These are phyloP conservation scores for Pogonus chalceus DNA, from an alignment of 1,140 invertebrate species.

Conservation along the genomic window DNA sequence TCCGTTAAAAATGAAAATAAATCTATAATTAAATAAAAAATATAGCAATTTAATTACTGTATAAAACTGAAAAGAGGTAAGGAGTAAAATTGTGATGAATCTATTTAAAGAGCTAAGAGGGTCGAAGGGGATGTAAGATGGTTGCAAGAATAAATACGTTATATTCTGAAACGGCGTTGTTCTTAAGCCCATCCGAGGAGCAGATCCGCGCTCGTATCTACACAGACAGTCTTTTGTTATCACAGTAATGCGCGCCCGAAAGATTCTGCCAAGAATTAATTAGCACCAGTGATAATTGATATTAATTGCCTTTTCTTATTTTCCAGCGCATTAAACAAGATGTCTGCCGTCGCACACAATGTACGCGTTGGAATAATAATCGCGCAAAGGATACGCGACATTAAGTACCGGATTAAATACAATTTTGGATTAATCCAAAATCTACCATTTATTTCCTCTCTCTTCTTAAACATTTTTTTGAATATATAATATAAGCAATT, in stretches of 20 bases:
- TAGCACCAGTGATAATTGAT: constrained; percentile 25
- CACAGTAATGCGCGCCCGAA: constrained; percentile 11
- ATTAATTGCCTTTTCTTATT: constrained; percentile 25
- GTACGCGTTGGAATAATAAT: constrained; percentile 8
- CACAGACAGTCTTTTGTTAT: constrained; percentile 13
- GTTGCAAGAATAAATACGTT: too few relatives aligned
- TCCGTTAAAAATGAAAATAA: too few relatives aligned
- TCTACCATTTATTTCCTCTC: too few relatives aligned
- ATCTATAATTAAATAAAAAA: too few relatives aligned
- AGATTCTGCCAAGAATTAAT: constrained; percentile 21
- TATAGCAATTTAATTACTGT: too few relatives aligned
- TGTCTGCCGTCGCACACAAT: constrained; percentile 12
- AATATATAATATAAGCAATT: too few relatives aligned
- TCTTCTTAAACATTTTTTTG: too few relatives aligned
- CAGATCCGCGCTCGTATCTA: constrained; percentile 1
- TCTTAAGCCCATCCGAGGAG: constrained; percentile 3
- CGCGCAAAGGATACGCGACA: background rate
- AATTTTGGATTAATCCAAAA: background rate
- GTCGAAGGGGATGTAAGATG: too few relatives aligned
- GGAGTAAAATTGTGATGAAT: too few relatives aligned
- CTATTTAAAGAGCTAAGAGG: too few relatives aligned
- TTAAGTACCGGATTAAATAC: background rate
- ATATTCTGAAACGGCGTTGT: too few relatives aligned
- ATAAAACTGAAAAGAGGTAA: too few relatives aligned
- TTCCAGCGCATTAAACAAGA: constrained; percentile 19